A percentile compares a stretch with the other conserved stretches of the same genome.
These are phyloP conservation scores for Galendromus occidentalis DNA, from an alignment of 1,140 invertebrate genomes.

Conservation along the genomic window DNA sequence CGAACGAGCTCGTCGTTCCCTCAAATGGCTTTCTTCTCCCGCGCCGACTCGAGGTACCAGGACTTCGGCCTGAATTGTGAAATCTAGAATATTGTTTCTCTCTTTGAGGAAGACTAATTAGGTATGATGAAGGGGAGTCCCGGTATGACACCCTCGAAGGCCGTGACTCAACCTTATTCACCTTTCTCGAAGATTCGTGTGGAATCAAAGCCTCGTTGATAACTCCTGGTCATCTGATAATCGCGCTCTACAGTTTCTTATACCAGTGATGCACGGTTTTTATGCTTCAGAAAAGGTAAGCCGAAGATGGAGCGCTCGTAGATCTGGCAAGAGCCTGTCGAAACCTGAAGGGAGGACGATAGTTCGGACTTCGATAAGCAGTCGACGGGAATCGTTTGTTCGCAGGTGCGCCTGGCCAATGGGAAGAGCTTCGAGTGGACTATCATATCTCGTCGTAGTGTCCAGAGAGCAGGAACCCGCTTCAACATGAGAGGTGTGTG, in stretches of 20 bases:
- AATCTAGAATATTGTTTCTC: too few species aligned
- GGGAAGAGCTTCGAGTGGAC: constrained; percentile 6
- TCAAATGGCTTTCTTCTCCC: constrained; percentile 36
- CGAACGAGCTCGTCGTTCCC: constrained; percentile 67
- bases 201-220: constrained; percentile 65
- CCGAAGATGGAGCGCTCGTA: too few species aligned
- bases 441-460: constrained; percentile 22
- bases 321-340: background rate
- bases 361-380: too few species aligned
- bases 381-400: too few species aligned
- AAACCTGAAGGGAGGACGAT: too few species aligned
- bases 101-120: too few species aligned
- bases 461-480: constrained; percentile 18
- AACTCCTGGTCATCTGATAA: constrained; percentile 32
- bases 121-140: too few species aligned
- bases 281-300: background rate
- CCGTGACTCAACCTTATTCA: constrained; percentile 8
- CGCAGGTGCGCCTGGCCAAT: background rate
- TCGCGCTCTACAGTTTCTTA: constrained; percentile 14
- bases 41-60: constrained; percentile 22
- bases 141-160: too few species aligned
- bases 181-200: constrained; percentile 50
- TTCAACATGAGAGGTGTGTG: constrained; percentile 14
- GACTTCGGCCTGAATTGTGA: background rate
- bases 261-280: constrained; percentile 14